phyloP scores from a whole-genome alignment of 2,113 vertebrate species.

The Syngnathus typhle region DNA sequence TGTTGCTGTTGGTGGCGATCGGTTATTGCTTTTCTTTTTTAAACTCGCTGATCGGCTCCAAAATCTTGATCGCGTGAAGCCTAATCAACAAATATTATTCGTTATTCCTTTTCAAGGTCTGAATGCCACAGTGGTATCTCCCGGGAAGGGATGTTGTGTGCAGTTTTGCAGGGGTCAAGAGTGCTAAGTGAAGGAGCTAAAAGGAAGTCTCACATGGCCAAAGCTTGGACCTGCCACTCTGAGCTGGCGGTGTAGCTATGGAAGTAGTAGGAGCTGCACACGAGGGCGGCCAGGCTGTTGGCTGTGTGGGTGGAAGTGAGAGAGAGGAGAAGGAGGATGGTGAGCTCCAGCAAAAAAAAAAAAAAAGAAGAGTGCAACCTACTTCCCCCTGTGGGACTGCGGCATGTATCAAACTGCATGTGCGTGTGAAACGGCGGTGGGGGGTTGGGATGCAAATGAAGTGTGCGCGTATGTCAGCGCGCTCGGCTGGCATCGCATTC shows the following conservation, averaged over 20 bases:
- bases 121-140: constrained; percentile 7
- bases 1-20: too few relatives aligned
- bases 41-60: too few relatives aligned
- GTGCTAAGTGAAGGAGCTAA: constrained; percentile 12
- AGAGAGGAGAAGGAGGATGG: constrained; percentile 19
- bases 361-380: constrained; percentile 50
- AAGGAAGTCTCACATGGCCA: constrained; percentile 49
- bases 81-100: too few relatives aligned
- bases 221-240: constrained; percentile 43
- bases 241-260: constrained; percentile 56
- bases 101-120: constrained; percentile 20
- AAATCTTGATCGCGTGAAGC: too few relatives aligned
- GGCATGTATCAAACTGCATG: constrained; percentile 41
- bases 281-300: constrained; percentile 63
- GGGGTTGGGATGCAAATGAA: constrained; percentile 58
- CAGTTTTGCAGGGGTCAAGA: constrained; percentile 15
- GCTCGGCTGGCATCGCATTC: constrained; percentile 12
- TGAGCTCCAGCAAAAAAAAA: constrained; percentile 23
- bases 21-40: too few relatives aligned
- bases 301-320: constrained; percentile 56
- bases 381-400: constrained; percentile 60
- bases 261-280: constrained; percentile 43
- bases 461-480: constrained; percentile 21
- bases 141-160: constrained; percentile 17
- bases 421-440: constrained; percentile 41